Evolutionary conservation across 2,888 invertebrate genomes (phyloP), one percentile per base, ranked within the genome.

Genomic region (Agrochola circellaris): DNA sequence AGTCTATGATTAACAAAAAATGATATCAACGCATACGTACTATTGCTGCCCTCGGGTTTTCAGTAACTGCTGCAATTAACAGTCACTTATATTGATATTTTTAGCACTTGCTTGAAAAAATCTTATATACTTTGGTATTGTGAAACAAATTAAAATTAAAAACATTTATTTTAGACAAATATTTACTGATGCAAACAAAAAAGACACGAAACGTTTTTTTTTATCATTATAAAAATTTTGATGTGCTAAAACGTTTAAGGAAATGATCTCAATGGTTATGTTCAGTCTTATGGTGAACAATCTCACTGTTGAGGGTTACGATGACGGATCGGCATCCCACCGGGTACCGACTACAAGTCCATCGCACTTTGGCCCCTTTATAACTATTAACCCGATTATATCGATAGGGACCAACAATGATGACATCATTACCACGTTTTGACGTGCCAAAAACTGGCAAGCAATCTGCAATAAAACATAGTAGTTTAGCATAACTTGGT

Each of bases 391-490:
- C 7, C n/a, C 58, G 54, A 34, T 81, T 80, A n/a, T 81, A 81
- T 7, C 79, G 80, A 68, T 79, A 79, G 1, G 11, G 60, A 17
- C 82, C 82, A 13, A 75, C 0, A 2, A 34, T 7, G 17, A 83
- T 72, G 5, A 78, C 82, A 23, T 42, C 62, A 17, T 82, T 82
- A 15, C 82, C 82, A 7, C 42, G n/a, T 1, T 4, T 80, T 17
- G 80, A 56, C 0, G 51, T 75, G 58, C 74, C 56, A 20, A 82
- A 82, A 38, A 77, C 58, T 15, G 78, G 62, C 20, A 30, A 11
- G 30, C 0, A 72, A 20, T 20, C 80, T 79, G 72, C 1, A 79
- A 78, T 8, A 65, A 60, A 26, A 51, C 7, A 38, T 1, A 30
- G 11, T 4, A 15, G 11, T 20, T 3, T 68, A 5, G 5, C 20